Evolutionary conservation across 2,888 invertebrate species (phyloP).

Genomic region (Dryocosmus kuriphilus): DNA sequence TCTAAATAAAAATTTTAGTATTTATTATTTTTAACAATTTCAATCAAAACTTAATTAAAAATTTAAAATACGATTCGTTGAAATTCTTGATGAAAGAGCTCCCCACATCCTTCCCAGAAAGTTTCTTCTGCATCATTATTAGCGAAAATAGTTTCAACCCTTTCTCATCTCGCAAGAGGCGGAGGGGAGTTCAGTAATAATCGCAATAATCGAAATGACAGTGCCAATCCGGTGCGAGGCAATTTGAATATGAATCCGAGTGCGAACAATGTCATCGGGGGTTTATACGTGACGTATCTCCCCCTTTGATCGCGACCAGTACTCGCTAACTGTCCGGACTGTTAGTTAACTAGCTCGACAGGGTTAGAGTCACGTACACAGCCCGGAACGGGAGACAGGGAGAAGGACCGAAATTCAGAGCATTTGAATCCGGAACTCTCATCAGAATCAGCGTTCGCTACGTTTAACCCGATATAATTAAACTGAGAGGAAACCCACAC

Average conservation of each 20-base stretch:
- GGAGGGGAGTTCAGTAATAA: conserved; percentile 68
- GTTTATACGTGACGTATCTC: conserved; percentile 76
- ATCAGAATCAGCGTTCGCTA: conserved; percentile 77
- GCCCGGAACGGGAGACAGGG: conserved; percentile 48
- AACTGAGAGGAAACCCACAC: conserved; percentile 66
- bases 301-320: conserved; percentile 74
- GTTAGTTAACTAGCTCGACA: conserved; percentile 77
- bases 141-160: conserved; percentile 41
- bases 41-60: too few relatives aligned
- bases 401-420: conserved; percentile 52
- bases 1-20: too few relatives aligned
- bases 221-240: conserved; percentile 71
- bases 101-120: neutral
- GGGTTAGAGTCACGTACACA: conserved; percentile 77
- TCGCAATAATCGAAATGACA: conserved; percentile 75
- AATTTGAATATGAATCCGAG: conserved; percentile 77
- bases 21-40: too few relatives aligned
- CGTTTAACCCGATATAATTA: conserved; percentile 77
- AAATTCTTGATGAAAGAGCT: too few relatives aligned
- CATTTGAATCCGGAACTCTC: conserved; percentile 77
- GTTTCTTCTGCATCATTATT: neutral
- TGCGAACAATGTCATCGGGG: conserved; percentile 76
- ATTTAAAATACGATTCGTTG: too few relatives aligned
- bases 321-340: conserved; percentile 72
- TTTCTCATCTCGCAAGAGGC: conserved; percentile 64